A percentile compares a stretch with the other conserved stretches of the same genome.
phyloP scores from a whole-genome alignment of 2,797 vertebrate species.

The Rhinichthys osculus region DNA sequence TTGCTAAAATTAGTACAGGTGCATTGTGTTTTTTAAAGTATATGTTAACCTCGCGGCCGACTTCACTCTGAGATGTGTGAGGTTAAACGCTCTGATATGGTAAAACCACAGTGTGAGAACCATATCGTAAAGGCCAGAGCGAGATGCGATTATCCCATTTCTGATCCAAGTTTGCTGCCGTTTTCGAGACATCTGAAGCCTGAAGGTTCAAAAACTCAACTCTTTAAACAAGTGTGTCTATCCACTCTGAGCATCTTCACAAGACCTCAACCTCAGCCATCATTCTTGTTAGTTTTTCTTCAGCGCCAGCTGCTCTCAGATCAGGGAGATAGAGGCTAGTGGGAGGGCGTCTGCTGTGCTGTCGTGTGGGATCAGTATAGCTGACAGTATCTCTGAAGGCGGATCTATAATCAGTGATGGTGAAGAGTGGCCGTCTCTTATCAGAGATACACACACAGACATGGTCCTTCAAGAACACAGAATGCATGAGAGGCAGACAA shows the following conservation, averaged over 20 bases:
- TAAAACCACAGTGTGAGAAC: not conserved
- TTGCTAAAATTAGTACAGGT: not conserved
- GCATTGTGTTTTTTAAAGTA: not conserved
- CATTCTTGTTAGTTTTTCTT: slow-evolving; percentile 1
- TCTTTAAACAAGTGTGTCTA: slow-evolving; percentile 30
- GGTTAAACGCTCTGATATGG: slow-evolving; percentile 22
- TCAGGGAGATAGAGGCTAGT: slow-evolving; percentile 38
- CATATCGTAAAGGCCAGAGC: not conserved
- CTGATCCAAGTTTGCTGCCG: slow-evolving; percentile 14
- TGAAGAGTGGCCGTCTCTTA: slow-evolving; percentile 58
- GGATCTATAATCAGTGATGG: slow-evolving; percentile 56
- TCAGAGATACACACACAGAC: slow-evolving; percentile 56
- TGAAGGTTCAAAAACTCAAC: slow-evolving; percentile 30
- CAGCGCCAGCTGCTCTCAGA: slow-evolving; percentile 45
- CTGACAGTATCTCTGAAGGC: slow-evolving; percentile 54
- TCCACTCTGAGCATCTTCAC: slow-evolving; percentile 16
- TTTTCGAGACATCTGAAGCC: not conserved
- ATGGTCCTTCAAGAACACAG: slow-evolving; percentile 22
- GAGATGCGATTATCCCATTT: not conserved
- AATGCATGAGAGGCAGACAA: slow-evolving; percentile 32
- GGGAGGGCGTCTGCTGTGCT: slow-evolving; percentile 48
- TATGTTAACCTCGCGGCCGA: not conserved
- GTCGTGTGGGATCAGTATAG: slow-evolving; percentile 39
- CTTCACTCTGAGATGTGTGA: not conserved
- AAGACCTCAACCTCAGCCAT: not conserved